Evolutionary conservation across 2,888 invertebrate genomes (phyloP).

Genomic region (Gibbula magus): DNA sequence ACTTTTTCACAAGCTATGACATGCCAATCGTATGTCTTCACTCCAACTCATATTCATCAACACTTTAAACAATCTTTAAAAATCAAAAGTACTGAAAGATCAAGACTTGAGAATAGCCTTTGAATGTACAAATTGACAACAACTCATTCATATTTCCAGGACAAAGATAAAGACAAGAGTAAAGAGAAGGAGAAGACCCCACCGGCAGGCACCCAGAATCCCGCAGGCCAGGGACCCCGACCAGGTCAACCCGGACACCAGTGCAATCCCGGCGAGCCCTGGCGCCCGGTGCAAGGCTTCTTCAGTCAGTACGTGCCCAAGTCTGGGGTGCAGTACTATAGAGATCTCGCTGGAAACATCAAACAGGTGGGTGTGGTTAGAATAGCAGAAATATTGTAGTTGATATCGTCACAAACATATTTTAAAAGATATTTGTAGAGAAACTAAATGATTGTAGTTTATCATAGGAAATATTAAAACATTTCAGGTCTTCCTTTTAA

Average conservation of each 20-base stretch:
- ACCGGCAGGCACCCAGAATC: conserved; percentile 29
- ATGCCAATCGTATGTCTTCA: no score
- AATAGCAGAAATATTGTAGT: no score
- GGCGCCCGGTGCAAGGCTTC: conserved; percentile 60
- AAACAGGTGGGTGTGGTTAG: conserved; percentile 80
- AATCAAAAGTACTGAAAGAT: no score
- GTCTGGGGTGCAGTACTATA: conserved; percentile 91
- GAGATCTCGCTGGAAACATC: conserved; percentile 95
- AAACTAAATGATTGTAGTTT: no score
- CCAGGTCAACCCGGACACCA: conserved; percentile 29
- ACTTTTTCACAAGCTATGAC: no score
- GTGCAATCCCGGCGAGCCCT: conserved; percentile 4
- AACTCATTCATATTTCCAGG: conserved; percentile 41
- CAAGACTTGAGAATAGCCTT: no score
- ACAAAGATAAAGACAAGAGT: conserved; percentile 56
- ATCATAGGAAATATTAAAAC: no score
- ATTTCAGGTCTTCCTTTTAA: no score
- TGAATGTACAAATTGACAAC: neutral
- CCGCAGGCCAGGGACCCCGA: conserved; percentile 13
- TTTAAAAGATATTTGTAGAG: no score
- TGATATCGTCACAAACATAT: no score
- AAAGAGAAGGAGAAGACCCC: conserved; percentile 42
- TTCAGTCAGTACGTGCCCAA: conserved; percentile 70
- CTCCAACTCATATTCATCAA: no score
- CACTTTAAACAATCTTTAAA: no score